Evolutionary conservation across 2,797 vertebrate genomes (phyloP), one percentile per base, ranked within the genome.

Genomic region (Pseudocheirus occidentalis): DNA sequence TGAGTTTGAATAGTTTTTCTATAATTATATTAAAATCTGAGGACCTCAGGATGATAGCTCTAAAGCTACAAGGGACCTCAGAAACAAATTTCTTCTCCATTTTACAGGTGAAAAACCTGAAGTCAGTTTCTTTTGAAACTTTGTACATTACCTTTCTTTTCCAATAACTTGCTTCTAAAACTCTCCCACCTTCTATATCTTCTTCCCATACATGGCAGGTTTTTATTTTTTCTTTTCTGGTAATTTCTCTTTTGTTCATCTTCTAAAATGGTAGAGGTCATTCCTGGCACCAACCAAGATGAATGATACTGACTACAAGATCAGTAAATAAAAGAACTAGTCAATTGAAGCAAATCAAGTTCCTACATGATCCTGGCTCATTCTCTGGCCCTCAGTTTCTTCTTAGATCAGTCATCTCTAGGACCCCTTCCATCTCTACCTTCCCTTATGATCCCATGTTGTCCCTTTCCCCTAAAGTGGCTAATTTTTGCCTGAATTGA

Each of bases 391-490:
- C 21, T 81, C 18, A 46, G n/a, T 81, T 81, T 81, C 18, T 13
- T 81, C 40, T 3, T 40, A 73, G n/a, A 40, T 24, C 3, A 2
- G 6, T 21, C 18, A 73, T 40, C 18, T 73, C n/a, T 21, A 73
- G 16, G 18, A 73, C 4, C 14, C 5, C 62, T 73, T 73, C 66
- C 18, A 9, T 40, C 18, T 40, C 66, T 9, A 40, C n/a, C 18
- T 73, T 40, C 34, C 7, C 18, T 24, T 24, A 73, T 40, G 18
- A 73, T 73, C 34, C 14, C 0, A 18, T 66, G 34, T 6, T 40
- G 5, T 21, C 66, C 66, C n/a, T 81, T 81, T 24, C 2, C 21
- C 55, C 66, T 90, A 58, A 96, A 94, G 91, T 95, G 59, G 93
- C 34, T 90, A 73, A 54, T 55, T 56, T 81, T 81, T 81, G 18